These are phyloP conservation scores for Procambarus virginalis DNA, from an alignment of 1,140 invertebrate genomes.

Conservation along the genomic window DNA sequence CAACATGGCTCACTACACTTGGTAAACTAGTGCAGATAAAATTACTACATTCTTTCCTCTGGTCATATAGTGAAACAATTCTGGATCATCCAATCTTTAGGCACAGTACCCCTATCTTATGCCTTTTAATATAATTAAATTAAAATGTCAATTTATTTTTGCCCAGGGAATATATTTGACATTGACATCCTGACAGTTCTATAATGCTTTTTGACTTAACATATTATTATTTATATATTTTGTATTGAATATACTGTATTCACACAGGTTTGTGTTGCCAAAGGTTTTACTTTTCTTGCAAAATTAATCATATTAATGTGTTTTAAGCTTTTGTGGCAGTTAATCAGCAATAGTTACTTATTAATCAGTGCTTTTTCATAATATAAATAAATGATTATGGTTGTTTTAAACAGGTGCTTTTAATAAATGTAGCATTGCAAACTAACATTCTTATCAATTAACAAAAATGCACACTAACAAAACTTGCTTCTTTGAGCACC, in stretches of 20 bases:
- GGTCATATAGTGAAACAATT: no score
- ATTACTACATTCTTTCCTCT: no score
- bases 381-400: neutral
- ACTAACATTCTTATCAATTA: constrained; percentile 4
- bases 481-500: constrained; percentile 31
- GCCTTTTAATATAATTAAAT: neutral
- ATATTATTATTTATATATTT: constrained; percentile 7
- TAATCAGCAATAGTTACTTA: neutral
- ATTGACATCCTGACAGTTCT: constrained; percentile 20
- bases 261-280: neutral
- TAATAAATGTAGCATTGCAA: constrained; percentile 18
- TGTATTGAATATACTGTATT: neutral
- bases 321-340: constrained; percentile 4
- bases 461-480: constrained; percentile 8
- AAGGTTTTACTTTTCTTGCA: neutral
- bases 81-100: no score
- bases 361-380: constrained; percentile 25
- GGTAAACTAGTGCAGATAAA: no score
- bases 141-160: neutral
- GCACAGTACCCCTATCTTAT: neutral
- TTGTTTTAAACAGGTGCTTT: constrained; percentile 26
- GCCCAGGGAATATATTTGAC: neutral
- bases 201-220: constrained; percentile 11
- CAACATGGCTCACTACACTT: no score
- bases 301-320: neutral